A percentile compares a stretch with the other conserved stretches of the same genome.
These are phyloP conservation scores for Beaufortia kweichowensis DNA, from an alignment of 2,113 vertebrate species.

Conservation along the genomic window DNA sequence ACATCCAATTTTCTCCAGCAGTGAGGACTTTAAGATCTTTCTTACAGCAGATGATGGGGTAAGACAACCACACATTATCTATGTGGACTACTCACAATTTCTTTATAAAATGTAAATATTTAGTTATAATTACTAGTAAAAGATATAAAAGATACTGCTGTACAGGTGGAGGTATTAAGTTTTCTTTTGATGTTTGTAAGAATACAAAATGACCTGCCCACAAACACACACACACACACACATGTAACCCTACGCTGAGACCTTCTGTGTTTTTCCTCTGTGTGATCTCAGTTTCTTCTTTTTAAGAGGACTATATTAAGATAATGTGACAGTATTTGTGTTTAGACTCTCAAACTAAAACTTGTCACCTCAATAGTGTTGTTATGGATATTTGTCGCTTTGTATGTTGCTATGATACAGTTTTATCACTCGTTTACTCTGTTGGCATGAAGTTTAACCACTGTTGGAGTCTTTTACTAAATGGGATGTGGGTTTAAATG, in stretches of 20 bases:
- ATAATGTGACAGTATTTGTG: slow-evolving; percentile 10
- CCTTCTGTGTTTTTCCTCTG: slow-evolving; percentile 14
- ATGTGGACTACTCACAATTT: no score
- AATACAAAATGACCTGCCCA: no score
- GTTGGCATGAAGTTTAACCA: background rate
- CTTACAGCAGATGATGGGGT: slow-evolving; percentile 86
- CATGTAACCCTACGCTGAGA: slow-evolving; percentile 10
- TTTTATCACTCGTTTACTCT: slow-evolving; percentile 12
- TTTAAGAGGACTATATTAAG: slow-evolving; percentile 33
- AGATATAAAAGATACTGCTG: no score
- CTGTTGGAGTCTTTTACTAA: background rate
- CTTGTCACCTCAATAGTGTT: no score
- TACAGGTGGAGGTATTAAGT: no score
- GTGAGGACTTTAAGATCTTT: slow-evolving; percentile 89
- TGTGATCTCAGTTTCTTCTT: slow-evolving; percentile 1
- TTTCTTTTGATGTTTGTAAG: no score
- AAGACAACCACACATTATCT: slow-evolving; percentile 54
- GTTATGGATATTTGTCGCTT: slow-evolving; percentile 7
- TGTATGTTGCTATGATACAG: background rate
- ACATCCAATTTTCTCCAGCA: slow-evolving; percentile 91
- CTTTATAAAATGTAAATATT: no score
- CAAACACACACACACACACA: background rate
- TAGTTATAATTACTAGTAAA: no score
- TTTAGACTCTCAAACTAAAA: no score
- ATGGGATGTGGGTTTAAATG: no score